A percentile compares a stretch with the other conserved stretches of the same genome.
phyloP scores from a whole-genome alignment of 1,140 invertebrate species.

The Drosophila navojoa region DNA sequence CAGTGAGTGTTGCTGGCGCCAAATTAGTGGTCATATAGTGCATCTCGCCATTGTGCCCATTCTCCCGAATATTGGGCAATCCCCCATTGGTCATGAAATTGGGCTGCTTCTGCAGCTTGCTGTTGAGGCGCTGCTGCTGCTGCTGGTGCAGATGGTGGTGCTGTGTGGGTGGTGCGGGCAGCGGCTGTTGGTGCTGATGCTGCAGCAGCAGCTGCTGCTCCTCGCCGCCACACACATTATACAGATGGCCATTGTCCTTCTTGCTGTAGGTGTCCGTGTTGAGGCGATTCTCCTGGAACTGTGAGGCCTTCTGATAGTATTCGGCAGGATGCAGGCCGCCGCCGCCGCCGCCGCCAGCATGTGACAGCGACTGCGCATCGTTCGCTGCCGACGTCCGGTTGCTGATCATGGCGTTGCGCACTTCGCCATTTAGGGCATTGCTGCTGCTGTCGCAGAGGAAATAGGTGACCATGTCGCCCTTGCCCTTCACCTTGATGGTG shows the following conservation, averaged over 20 bases:
- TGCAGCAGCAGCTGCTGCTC: conserved; percentile 69
- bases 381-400: conserved; percentile 33
- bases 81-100: conserved; percentile 75
- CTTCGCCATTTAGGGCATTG: conserved; percentile 77
- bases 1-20: conserved; percentile 22
- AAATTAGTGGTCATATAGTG: conserved; percentile 16
- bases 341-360: conserved; percentile 29
- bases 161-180: conserved; percentile 40
- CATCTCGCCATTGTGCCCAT: conserved; percentile 65
- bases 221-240: conserved; percentile 54
- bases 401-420: conserved; percentile 76
- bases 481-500: conserved; percentile 95
- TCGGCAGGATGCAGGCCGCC: conserved; percentile 63
- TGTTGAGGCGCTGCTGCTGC: conserved; percentile 75
- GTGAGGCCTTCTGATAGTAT: conserved; percentile 78
- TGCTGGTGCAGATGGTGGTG: conserved; percentile 74
- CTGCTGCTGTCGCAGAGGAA: conserved; percentile 88
- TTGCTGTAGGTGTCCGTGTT: conserved; percentile 79
- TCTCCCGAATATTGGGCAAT: conserved; percentile 75
- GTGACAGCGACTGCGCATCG: conserved; percentile 34
- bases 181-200: conserved; percentile 54
- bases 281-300: conserved; percentile 75
- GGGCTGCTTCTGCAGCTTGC: conserved; percentile 76
- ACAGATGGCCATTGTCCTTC: conserved; percentile 71
- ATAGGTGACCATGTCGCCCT: conserved; percentile 97